Base-by-base conservation (phyloP, 2,888 invertebrate species). In the Ernsta delagoae region DNA sequence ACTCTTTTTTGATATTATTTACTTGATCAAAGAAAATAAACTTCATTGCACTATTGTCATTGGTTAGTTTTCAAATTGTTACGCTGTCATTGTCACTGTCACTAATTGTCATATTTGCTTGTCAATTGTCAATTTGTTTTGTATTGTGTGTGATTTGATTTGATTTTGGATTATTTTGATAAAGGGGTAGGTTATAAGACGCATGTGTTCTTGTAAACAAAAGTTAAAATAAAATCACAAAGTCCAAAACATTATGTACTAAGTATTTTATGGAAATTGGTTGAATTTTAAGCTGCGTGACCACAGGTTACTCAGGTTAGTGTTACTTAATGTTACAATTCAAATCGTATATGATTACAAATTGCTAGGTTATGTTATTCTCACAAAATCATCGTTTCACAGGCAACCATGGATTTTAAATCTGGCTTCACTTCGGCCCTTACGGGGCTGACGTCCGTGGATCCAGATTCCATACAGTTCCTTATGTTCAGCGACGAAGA, bases 401-500 rank as follows among this genome's bases (percentile, higher is more conserved):
- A 65, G 65, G 48, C 16, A 31, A 80, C 74, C 70, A 92, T 92
- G 92, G 84, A 87, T 73, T 79, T 80, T 8, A 88, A 83, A 31
- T 80, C 85, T 1, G 78, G 83, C 4, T 85, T 84, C 67, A 78
- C 83, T 36, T 81, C 88, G n/a, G 77, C 83, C 59, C 72, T 84
- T 5, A 80, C 83, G 39, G 86, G 86, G 39, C 70, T 90, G 73
- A 81, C 84, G 1, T 82, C 89, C 0, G 89, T 92, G 1, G 90
- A 92, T 62, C 93, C 93, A 0, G 86, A 89, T 16, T 87, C 84
- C n/a, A 77, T 94, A 9, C 88, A 91, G 73, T 98, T 98, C 83
- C 93, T 96, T 0, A 91, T 97, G 73, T 98, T 97, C 79, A 95
- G 95, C 8, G 88, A 95, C 48, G 96, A 97, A 63, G 97, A 98